A percentile compares a stretch with the other conserved stretches of the same genome.
phyloP scores from a whole-genome alignment of 2,113 vertebrate species.

The Chaetorhynchus papuensis region DNA sequence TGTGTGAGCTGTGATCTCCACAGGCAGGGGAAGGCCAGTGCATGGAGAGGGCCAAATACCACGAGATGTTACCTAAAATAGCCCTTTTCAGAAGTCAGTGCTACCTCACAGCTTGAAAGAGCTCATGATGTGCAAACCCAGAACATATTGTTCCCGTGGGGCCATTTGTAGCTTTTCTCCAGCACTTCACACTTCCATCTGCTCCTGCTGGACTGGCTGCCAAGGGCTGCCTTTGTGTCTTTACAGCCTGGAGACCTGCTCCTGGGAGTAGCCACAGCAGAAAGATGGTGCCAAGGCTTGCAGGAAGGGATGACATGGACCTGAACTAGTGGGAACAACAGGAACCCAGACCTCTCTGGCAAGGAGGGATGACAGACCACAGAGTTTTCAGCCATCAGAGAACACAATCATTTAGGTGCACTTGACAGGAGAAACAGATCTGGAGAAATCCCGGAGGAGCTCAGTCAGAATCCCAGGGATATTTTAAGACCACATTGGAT shows the following conservation, averaged over 20 bases:
- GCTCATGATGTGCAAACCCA: background rate
- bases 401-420: background rate
- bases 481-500: constrained; percentile 28
- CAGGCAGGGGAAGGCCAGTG: background rate
- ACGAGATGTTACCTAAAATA: background rate
- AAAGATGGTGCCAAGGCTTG: background rate
- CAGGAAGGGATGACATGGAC: background rate
- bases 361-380: background rate
- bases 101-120: background rate
- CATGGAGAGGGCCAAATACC: background rate
- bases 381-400: background rate
- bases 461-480: background rate
- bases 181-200: constrained; percentile 14
- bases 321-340: background rate
- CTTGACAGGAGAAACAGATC: background rate
- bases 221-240: background rate
- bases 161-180: constrained; percentile 19
- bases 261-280: background rate
- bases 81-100: background rate
- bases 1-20: background rate
- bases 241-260: background rate
- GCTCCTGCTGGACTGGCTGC: background rate
- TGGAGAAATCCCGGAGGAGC: constrained; percentile 25
- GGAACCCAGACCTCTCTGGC: background rate
- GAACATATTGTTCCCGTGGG: background rate